These are phyloP conservation scores for Macrobrachium nipponense DNA, from an alignment of 1,140 invertebrate species.

Conservation along the genomic window DNA sequence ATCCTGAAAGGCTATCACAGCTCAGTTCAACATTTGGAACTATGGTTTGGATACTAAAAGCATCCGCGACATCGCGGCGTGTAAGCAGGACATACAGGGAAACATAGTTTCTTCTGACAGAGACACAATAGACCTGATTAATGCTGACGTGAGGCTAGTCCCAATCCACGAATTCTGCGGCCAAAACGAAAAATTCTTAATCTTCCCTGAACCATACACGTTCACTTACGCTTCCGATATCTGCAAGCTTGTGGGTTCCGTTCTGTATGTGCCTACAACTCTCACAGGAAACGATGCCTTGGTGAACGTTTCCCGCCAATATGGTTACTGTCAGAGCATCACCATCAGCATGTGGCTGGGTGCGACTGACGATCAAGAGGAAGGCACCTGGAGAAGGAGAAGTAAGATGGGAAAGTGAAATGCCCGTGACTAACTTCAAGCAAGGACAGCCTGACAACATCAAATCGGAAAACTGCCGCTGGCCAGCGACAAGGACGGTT, in stretches of 20 bases:
- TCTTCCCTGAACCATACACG: not conserved
- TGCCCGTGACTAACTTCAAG: not conserved
- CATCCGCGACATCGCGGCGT: not conserved
- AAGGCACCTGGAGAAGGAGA: slow-evolving; percentile 10
- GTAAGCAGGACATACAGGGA: not conserved
- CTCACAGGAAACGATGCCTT: not conserved
- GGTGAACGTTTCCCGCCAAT: not conserved
- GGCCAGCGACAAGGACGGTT: not conserved
- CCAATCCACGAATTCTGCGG: not conserved
- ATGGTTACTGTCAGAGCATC: too few species aligned
- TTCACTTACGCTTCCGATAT: too few species aligned
- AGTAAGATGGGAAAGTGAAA: not conserved
- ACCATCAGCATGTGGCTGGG: slow-evolving; percentile 24
- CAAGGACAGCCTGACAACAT: not conserved
- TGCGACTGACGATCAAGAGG: slow-evolving; percentile 8
- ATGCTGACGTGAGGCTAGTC: not conserved
- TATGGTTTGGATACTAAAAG: not conserved
- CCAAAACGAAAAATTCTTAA: not conserved
- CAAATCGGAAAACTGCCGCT: slow-evolving; percentile 25
- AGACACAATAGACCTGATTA: not conserved
- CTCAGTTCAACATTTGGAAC: slow-evolving; percentile 14
- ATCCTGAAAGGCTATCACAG: slow-evolving; percentile 19
- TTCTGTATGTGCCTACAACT: too few species aligned
- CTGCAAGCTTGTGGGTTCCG: too few species aligned
- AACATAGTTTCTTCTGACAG: slow-evolving; percentile 24